Base-by-base conservation (phyloP, 2,888 invertebrate genomes). In the Electrophaes corylata region DNA sequence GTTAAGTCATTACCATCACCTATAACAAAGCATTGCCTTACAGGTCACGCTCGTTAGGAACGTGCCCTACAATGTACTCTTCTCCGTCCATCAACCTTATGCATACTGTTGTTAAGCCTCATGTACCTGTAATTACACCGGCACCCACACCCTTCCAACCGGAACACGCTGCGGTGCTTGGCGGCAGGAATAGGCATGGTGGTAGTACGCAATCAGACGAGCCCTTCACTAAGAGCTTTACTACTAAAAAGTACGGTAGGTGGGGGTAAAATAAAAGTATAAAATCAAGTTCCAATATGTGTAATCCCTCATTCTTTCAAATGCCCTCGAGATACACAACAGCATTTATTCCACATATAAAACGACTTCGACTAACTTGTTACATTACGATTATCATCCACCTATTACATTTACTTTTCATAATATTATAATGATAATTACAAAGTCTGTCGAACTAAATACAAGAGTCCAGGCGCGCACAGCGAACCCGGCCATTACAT, bases 401-500 rank as follows among this genome's bases (percentile, higher is more conserved):
- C 82, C 84, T 86, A 86, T 78, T 81, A 85, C 66, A 65, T 65
- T 76, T 73, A 60, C 55, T 75, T 75, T 79, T 83, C 79, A 76
- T 80, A 79, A 81, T 82, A 81, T 82, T 86, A 84, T 60, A 57
- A 58, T 67, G 79, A 88, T 89, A 90, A 91, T 90, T 91, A 91
- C 91, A 90, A 87, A 83, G 83, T 86, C 79, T 83, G 84, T 84
- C 84, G 87, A 65, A 91, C 89, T 91, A 91, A 91, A 90, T 88
- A 89, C 83, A 90, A 86, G 84, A 79, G 67, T 10, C 10, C 70
- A 78, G 79, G 83, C 80, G 81, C 86, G 88, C 91, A 90, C 80
- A 83, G 91, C 91, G 89, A 72, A 78, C 86, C 84, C 71, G 80
- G 71, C 2, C 87, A 88, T 86, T 84, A 88, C 83, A 83, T 83